Conservation (phyloP, 2,797 vertebrate species). For the Aratinga solstitialis region DNA sequence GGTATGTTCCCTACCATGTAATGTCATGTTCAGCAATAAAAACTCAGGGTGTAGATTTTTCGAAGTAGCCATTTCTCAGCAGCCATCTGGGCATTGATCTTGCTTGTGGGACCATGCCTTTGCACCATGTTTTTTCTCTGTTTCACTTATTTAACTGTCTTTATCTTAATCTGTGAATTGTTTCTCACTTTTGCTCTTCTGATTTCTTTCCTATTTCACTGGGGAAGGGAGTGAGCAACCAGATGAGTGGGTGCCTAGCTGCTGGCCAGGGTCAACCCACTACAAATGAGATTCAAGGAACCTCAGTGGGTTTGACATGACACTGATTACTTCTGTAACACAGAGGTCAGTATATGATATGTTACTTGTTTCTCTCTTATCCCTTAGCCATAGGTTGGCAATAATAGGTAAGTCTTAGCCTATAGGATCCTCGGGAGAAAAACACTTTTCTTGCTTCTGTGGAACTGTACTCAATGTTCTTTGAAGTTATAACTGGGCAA, state of each 20-base stretch:
- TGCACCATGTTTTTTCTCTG: not conserved
- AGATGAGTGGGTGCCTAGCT: not conserved
- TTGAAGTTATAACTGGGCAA: not conserved
- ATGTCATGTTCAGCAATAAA: not conserved
- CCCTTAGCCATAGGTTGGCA: not conserved
- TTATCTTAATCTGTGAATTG: not conserved
- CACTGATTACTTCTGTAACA: not conserved
- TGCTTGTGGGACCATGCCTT: not conserved
- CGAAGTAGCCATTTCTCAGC: not conserved
- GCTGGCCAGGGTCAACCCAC: not conserved
- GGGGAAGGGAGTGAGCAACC: not conserved
- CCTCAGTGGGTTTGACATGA: not conserved
- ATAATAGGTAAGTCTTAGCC: not conserved
- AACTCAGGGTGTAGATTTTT: not conserved
- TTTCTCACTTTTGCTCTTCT: not conserved
- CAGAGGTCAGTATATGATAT: not conserved
- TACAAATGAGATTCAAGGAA: not conserved
- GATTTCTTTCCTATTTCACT: not conserved
- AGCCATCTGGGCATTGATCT: not conserved
- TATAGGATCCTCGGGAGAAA: not conserved
- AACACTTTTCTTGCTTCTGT: not conserved
- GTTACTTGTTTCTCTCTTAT: not conserved
- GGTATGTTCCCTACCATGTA: not conserved
- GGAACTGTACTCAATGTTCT: not conserved
- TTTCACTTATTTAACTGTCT: not conserved